Base-by-base conservation (phyloP, 2,113 vertebrate species). In the Syngnathoides biaculeatus region DNA sequence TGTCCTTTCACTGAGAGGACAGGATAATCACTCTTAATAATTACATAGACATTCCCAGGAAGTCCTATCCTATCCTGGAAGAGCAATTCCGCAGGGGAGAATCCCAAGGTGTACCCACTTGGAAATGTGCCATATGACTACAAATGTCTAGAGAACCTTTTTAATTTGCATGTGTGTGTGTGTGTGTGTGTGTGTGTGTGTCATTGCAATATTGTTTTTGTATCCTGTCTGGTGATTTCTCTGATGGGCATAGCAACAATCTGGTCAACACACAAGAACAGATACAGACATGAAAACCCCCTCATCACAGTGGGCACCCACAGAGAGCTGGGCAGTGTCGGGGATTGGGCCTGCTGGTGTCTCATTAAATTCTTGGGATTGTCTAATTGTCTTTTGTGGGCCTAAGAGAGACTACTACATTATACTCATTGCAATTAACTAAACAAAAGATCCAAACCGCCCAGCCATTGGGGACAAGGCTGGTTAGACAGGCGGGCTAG, bases 401-500 rank as follows among this genome's bases (percentile, higher is more conserved):
- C 96, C 95, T 96, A 94, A 91, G 95, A 97, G 95, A 98, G 95
- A 95, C 96, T 95, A 95, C 94, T 96, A 98, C 95, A 98, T 98
- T 97, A 98, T 98, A 96, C 97, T 96, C 95, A 96, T 97, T 95
- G 95, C 95, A 98, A 99, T 99, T 98, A 99, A 96, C 92, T 91
- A 95, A 96, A 98, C 96, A 99, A 99, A 98, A 94, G 95, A 95
- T 93, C 93, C 94, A 93, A 98, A 96, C 94, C 93, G 95, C 95
- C 95, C 94, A 94, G 94, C 94, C 94, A 91, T 93, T 93, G 93
- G 94, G 94, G 83, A 86, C 82, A 61, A 75, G 74, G 68, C 84
- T 79, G 80, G 80, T 80, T 81, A 81, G 79, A 85, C 71, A 75
- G 83, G 83, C 79, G 80, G 79, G 79, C 88, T 80, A 89, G 76